Evolutionary conservation across 2,113 vertebrate species (phyloP).

Genomic region (Plecturocebus donacophilus): DNA sequence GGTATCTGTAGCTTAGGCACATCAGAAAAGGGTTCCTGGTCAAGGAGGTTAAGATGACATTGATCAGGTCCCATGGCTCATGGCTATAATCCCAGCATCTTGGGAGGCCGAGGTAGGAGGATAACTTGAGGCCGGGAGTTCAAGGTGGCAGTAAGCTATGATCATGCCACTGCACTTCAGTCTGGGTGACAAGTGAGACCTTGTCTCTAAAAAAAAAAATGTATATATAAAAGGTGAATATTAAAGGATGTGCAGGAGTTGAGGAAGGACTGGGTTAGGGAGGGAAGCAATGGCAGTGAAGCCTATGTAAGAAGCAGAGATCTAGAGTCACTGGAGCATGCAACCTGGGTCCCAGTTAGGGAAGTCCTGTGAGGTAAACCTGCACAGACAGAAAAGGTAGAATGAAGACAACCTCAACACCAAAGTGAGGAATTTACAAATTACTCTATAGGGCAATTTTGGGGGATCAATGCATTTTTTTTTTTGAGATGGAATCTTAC

Average conservation of each 20-base stretch:
- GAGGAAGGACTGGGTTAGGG: neutral
- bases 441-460: neutral
- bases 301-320: neutral
- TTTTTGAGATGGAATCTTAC: no score
- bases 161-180: no score
- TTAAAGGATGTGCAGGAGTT: neutral
- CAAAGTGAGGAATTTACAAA: neutral
- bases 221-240: neutral
- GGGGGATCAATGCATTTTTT: neutral
- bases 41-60: neutral
- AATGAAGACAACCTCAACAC: neutral
- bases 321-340: neutral
- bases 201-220: no score
- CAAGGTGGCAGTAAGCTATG: no score
- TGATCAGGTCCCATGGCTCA: no score
- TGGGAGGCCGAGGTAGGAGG: no score
- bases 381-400: neutral
- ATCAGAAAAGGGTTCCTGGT: neutral
- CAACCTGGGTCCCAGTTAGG: neutral
- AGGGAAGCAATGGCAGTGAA: neutral
- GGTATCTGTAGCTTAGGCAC: neutral
- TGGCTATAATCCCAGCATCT: no score
- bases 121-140: no score
- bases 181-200: no score
- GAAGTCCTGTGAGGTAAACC: neutral